Evolutionary conservation across 2,888 invertebrate genomes (phyloP), one percentile per base, ranked within the genome.

Genomic region (Alviniconcha strummeri): DNA sequence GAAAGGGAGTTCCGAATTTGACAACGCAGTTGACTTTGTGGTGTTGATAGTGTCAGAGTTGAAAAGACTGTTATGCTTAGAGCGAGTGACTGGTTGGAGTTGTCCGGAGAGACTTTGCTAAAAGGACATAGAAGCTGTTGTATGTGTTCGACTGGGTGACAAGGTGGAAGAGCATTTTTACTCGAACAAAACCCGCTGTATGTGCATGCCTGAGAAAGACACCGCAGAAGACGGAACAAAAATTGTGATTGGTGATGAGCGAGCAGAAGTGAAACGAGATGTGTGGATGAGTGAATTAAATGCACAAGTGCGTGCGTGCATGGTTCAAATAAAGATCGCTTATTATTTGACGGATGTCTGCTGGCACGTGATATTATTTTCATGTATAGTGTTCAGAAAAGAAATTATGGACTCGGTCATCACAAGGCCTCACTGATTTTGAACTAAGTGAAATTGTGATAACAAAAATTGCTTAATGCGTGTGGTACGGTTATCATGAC

Each of bases 1-100:
- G 90, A 90, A 81, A 89, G 88, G 80, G 91, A 91, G 81, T 88
- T 91, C 81, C 85, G 89, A 54, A 90, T 90, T 81, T 90, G 85
- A 85, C 36, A 56, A 71, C 17, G 60, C 13, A 69, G 11, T 72
- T 9, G 36, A 15, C 69, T 52, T 36, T 76, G 64, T 83, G 7
- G 57, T 83, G 71, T 17, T 56, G 56, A 57, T 17, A 17, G 56
- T 78, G 71, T 19, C 15, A 36, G 36, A 36, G 36, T 36, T 36
- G 36, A 36, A 36, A 36, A 36, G 36, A 36, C 36, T 36, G 36
- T 36, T 36, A 36, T 36, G 36, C 36, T 36, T 36, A 36, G 36
- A 36, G 36, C 36, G 36, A 36, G 36, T 36, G 36, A 36, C 36
- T 36, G 36, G 36, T 36, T 36, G 36, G 36, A 36, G 36, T 36